Evolutionary conservation across 2,797 vertebrate species (phyloP).

Genomic region (Lacerta agilis): DNA sequence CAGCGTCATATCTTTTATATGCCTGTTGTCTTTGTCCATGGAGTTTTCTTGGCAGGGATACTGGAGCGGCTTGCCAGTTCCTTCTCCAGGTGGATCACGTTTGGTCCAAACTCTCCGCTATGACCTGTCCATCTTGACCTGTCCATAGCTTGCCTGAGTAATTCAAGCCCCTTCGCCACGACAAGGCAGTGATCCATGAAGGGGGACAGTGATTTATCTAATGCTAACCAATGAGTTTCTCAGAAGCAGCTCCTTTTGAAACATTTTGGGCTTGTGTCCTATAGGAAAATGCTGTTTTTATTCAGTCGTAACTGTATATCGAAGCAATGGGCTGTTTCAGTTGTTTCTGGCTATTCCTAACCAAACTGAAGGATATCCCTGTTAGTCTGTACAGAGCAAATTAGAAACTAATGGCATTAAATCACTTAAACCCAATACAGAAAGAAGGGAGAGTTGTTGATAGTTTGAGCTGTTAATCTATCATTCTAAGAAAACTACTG

Average conservation of each 20-base stretch:
- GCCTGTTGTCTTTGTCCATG: too few species aligned
- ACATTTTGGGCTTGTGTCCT: conserved; percentile 23
- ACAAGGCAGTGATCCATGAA: too few species aligned
- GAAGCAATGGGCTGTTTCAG: conserved; percentile 50
- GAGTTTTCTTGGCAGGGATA: too few species aligned
- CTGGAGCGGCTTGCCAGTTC: too few species aligned
- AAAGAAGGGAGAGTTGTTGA: conserved; percentile 49
- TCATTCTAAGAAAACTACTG: conserved; percentile 65
- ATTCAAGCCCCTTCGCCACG: too few species aligned
- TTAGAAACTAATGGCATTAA: conserved; percentile 73
- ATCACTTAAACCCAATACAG: conserved; percentile 67
- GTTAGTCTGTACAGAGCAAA: conserved; percentile 52
- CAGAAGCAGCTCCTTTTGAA: background rate
- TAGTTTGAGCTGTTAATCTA: conserved; percentile 72
- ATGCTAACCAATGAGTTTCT: background rate
- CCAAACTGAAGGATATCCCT: conserved; percentile 54
- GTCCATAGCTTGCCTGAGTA: too few species aligned
- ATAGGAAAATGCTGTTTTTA: conserved; percentile 45
- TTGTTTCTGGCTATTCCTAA: conserved; percentile 34
- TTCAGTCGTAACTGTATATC: conserved; percentile 40
- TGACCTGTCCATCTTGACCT: too few species aligned
- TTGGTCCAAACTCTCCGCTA: too few species aligned
- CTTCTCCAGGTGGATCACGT: too few species aligned
- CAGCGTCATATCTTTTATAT: too few species aligned
- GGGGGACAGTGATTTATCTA: background rate